A percentile compares a stretch with the other conserved stretches of the same genome.
Conservation (phyloP, 2,113 vertebrate genomes). For the Melanerpes formicivorus region DNA sequence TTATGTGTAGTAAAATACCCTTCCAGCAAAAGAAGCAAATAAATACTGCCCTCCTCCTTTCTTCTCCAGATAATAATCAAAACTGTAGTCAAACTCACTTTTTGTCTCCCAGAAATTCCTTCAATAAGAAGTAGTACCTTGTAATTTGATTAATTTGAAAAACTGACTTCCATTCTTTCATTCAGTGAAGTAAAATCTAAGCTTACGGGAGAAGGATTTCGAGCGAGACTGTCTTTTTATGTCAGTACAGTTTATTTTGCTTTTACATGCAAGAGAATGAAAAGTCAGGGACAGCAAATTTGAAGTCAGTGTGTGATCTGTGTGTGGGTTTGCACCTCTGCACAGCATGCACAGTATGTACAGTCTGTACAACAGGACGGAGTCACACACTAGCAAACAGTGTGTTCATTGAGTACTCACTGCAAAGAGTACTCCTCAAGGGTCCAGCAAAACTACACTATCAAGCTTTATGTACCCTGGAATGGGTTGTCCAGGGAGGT, state of each 20-base stretch:
- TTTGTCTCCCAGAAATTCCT: not conserved
- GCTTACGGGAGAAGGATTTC: not conserved
- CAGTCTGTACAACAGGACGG: not conserved
- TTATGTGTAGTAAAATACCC: constrained; percentile 53
- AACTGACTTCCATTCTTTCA: not conserved
- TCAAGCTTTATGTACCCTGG: not conserved
- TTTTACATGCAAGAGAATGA: not conserved
- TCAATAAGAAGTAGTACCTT: not conserved
- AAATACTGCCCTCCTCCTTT: not conserved
- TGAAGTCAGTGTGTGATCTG: not conserved
- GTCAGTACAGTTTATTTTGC: not conserved
- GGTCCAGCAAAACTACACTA: not conserved
- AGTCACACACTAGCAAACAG: not conserved
- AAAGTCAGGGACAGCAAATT: not conserved
- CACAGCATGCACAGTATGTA: rapidly evolving
- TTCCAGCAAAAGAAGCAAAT: constrained; percentile 39
- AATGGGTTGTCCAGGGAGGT: too few species aligned
- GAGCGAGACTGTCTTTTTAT: rapidly evolving
- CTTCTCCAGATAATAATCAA: constrained; percentile 23
- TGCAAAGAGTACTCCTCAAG: not conserved
- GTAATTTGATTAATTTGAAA: constrained; percentile 12
- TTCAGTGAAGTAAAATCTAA: not conserved
- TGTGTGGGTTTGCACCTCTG: not conserved
- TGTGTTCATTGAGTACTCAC: rapidly evolving
- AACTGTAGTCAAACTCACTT: not conserved